Evolutionary conservation across 2,888 invertebrate species (phyloP).

Genomic region (Hirtodrosophila confusa): DNA sequence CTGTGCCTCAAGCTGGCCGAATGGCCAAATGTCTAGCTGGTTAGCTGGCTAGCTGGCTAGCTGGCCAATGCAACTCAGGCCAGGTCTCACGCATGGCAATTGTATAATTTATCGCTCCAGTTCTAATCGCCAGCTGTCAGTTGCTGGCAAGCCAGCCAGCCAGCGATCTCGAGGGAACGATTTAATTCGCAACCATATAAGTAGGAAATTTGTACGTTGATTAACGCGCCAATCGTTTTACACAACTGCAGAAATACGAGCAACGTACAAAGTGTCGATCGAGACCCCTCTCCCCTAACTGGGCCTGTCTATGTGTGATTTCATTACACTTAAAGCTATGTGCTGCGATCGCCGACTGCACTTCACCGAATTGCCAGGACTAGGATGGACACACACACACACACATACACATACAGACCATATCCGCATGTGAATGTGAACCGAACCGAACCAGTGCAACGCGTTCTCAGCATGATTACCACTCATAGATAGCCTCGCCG

Average conservation of each 20-base stretch:
- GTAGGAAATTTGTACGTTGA: slow-evolving; percentile 81
- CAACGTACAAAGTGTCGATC: slow-evolving; percentile 67
- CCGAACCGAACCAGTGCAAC: slow-evolving; percentile 46
- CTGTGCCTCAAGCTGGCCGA: slow-evolving; percentile 15
- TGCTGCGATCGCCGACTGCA: slow-evolving; percentile 39
- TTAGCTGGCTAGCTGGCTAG: slow-evolving; percentile 13
- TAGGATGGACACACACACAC: slow-evolving; percentile 23
- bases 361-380: slow-evolving; percentile 63
- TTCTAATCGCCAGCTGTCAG: slow-evolving; percentile 81
- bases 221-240: slow-evolving; percentile 81
- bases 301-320: slow-evolving; percentile 67
- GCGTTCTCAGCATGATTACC: slow-evolving; percentile 79
- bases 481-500: slow-evolving; percentile 74
- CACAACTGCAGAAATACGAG: slow-evolving; percentile 53
- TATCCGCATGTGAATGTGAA: slow-evolving; percentile 53
- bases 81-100: slow-evolving; percentile 78
- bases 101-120: slow-evolving; percentile 81
- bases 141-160: slow-evolving; percentile 25
- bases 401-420: slow-evolving; percentile 2
- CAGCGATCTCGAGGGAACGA: slow-evolving; percentile 82
- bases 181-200: slow-evolving; percentile 82
- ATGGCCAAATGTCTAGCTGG: slow-evolving; percentile 1
- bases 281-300: slow-evolving; percentile 14
- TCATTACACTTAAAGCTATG: slow-evolving; percentile 72
- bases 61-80: slow-evolving; percentile 2